Evolutionary conservation across 2,888 invertebrate genomes (phyloP).

Genomic region (Argyresthia albistria): DNA sequence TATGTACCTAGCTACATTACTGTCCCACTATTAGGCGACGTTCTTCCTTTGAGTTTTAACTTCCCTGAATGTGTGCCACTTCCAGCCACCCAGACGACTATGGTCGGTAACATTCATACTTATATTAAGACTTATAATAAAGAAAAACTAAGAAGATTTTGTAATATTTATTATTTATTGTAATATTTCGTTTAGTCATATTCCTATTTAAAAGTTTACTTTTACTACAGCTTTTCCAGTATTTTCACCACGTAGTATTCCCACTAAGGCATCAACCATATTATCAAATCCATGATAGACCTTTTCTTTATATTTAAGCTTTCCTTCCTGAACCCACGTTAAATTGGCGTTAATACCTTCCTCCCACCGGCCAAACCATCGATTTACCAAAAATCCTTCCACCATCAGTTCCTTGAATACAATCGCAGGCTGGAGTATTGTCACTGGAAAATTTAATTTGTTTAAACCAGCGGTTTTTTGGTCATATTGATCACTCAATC

Average conservation of each 20-base stretch:
- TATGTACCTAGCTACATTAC: no score
- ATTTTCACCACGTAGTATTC: constrained; percentile 76
- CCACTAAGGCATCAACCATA: constrained; percentile 78
- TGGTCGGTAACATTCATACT: no score
- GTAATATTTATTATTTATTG: no score
- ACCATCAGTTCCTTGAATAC: constrained; percentile 76
- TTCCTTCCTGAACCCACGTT: constrained; percentile 78
- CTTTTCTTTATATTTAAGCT: constrained; percentile 79
- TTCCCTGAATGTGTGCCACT: no score
- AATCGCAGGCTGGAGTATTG: constrained; percentile 71
- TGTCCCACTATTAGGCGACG: no score
- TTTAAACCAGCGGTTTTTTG: no score
- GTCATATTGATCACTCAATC: not conserved
- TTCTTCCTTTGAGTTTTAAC: no score
- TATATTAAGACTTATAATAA: no score
- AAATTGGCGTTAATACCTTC: constrained; percentile 77
- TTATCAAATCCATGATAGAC: constrained; percentile 81
- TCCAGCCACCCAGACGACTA: no score
- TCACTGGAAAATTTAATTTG: constrained; percentile 27
- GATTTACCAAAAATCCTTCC: constrained; percentile 75
- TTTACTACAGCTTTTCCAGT: constrained; percentile 80
- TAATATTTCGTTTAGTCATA: not conserved
- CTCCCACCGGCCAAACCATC: constrained; percentile 73
- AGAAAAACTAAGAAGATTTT: no score
- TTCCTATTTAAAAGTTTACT: constrained; percentile 48